Evolutionary conservation across 2,113 vertebrate species (phyloP), one percentile per base, ranked within the genome.

Genomic region (Elachura formosa): DNA sequence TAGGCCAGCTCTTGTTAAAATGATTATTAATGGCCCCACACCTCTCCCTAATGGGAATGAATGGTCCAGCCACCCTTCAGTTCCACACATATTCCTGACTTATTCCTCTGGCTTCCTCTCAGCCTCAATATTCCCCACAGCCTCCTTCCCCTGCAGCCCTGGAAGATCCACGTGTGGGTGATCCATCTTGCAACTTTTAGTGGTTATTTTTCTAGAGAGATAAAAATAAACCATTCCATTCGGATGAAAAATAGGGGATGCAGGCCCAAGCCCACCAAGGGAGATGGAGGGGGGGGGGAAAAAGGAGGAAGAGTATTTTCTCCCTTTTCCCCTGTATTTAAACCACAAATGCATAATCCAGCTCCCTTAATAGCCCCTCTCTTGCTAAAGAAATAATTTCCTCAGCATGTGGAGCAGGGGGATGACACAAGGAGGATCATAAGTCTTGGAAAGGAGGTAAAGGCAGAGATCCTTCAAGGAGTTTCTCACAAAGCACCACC

Each of bases 21-120:
- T 80, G 43, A 92, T 96, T 94, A 95, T 96, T 96, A 96, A 97
- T 95, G 82, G 87, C 4, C 3, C 51, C 51, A 75, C 55, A 86
- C 45, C 78, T 91, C 68, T 81, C 72, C 79, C n/a, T 96, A 94
- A 96, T 79, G 76, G 93, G 94, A 76, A 97, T 43, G 84, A 84
- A 96, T 85, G 80, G 87, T 56, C 43, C 93, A 62, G 55, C 55
- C 31, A 23, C 61, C 90, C 56, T 85, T 58, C 95, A 84, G 76
- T 29, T 89, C 64, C 45, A 40, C 82, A 55, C 67, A 24, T 55
- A 91, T 76, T 66, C 40, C 85, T 77, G 87, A 93, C 66, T 93
- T 90, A 93, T 68, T 93, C 89, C 81, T 81, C 25, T 22, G 14
- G 74, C 79, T 34, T 77, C 61, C 45, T 24, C 40, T 64, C 1